These are phyloP conservation scores for Drosophila pandora DNA, from an alignment of 1,140 invertebrate species.

Conservation along the genomic window DNA sequence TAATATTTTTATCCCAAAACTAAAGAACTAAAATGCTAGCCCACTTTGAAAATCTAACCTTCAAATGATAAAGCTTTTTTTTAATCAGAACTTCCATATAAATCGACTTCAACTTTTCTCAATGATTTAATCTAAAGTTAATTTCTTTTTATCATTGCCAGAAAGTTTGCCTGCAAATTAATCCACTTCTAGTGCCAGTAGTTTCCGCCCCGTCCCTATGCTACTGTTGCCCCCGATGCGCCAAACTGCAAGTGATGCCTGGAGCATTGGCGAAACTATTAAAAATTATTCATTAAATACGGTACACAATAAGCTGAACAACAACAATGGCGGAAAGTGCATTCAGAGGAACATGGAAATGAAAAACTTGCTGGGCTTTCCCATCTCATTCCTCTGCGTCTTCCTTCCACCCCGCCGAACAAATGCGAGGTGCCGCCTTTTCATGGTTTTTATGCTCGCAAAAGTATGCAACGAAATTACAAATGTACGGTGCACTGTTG, in stretches of 20 bases:
- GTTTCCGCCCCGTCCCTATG: slow-evolving; percentile 9
- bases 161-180: slow-evolving; percentile 45
- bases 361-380: slow-evolving; percentile 43
- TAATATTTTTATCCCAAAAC: too few relatives aligned
- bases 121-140: slow-evolving; percentile 53
- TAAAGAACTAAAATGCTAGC: too few relatives aligned
- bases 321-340: slow-evolving; percentile 40
- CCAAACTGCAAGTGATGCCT: slow-evolving; percentile 19
- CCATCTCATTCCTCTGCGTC: neutral
- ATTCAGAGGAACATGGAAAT: slow-evolving; percentile 63
- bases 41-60: neutral
- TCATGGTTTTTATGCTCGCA: slow-evolving; percentile 55
- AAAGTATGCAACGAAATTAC: slow-evolving; percentile 80
- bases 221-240: neutral
- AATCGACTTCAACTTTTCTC: slow-evolving; percentile 17
- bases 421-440: slow-evolving; percentile 58
- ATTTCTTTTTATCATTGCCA: slow-evolving; percentile 39
- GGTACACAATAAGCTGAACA: slow-evolving; percentile 56
- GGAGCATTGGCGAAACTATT: slow-evolving; percentile 63
- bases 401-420: slow-evolving; percentile 25
- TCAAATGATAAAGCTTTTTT: neutral
- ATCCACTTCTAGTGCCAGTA: slow-evolving; percentile 42
- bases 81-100: slow-evolving; percentile 3
- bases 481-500: slow-evolving; percentile 64
- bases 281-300: slow-evolving; percentile 82